Percentiles rank a stretch among this genome's conserved stretches.
Evolutionary conservation across 1,140 invertebrate species (phyloP).

Genomic region (Sogatella furcifera): DNA sequence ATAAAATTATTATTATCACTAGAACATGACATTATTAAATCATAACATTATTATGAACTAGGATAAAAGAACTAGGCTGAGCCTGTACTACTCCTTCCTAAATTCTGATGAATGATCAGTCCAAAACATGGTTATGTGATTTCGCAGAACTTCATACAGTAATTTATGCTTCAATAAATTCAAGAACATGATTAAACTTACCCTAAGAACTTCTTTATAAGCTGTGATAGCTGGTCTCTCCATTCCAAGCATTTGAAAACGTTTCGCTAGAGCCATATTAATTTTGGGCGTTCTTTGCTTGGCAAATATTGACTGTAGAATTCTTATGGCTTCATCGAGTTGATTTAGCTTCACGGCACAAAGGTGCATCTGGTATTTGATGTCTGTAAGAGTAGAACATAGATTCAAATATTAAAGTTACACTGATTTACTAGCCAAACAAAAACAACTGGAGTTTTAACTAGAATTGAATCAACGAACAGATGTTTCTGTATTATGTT

Average conservation of each 20-base stretch:
- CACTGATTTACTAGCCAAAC: background rate
- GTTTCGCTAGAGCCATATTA: constrained; percentile 58
- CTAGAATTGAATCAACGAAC: too few relatives aligned
- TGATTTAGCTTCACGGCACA: constrained; percentile 56
- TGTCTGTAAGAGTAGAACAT: constrained; percentile 38
- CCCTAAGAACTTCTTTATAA: constrained; percentile 63
- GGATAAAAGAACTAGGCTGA: too few relatives aligned
- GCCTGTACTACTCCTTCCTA: too few relatives aligned
- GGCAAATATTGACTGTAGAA: constrained; percentile 55
- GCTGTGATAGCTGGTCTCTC: constrained; percentile 57
- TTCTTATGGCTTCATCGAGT: constrained; percentile 45
- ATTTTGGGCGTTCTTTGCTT: constrained; percentile 56
- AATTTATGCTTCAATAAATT: too few relatives aligned
- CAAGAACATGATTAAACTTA: constrained; percentile 11
- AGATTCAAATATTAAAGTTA: background rate
- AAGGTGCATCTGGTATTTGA: constrained; percentile 64
- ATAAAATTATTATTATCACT: too few relatives aligned
- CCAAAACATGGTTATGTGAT: too few relatives aligned
- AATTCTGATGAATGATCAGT: too few relatives aligned
- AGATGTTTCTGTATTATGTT: too few relatives aligned
- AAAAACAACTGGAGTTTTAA: background rate
- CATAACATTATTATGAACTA: too few relatives aligned
- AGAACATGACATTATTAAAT: too few relatives aligned
- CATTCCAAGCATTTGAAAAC: constrained; percentile 58
- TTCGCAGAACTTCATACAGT: too few relatives aligned